Evolutionary conservation across 2,888 invertebrate genomes (phyloP), one percentile per base, ranked within the genome.

Genomic region (Xylocampa areola): DNA sequence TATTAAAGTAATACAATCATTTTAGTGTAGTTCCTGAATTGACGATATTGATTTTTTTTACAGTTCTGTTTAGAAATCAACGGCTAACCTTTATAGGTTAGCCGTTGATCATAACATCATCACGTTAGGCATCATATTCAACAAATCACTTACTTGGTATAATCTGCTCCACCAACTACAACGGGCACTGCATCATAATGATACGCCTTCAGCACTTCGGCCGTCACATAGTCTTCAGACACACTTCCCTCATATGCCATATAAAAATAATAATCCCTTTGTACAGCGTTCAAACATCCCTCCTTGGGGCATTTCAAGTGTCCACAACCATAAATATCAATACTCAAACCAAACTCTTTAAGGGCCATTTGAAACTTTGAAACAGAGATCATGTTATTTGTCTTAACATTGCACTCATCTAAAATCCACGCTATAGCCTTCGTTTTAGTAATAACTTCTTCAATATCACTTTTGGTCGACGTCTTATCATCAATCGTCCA

Each of bases 91-190:
- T n/a, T n/a, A n/a, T n/a, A n/a, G n/a, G n/a, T n/a, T n/a, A n/a
- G n/a, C n/a, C n/a, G n/a, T n/a, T n/a, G n/a, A n/a, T n/a, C n/a
- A n/a, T n/a, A n/a, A n/a, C n/a, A n/a, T n/a, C n/a, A n/a, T n/a
- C n/a, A n/a, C n/a, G n/a, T n/a, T n/a, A n/a, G 21, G 21, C 5
- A 1, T 25, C 8, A 25, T 25, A 2, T 8, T 25, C 11, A 6
- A 11, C 7, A 11, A 8, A 23, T 7, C 2, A 81, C 85, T 87
- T 79, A 94, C 94, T 79, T 88, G 4, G 35, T 80, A 83, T 96
- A 96, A 85, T 96, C 95, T 30, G 95, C 95, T 10, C 95, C 95
- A 13, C 96, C 96, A 79, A 95, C 91, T 4, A 96, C 95, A 21
- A 96, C 94, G 0, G 96, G 96, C 0, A 96, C 90, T 21, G 95